Percentiles rank a stretch among this genome's conserved stretches.
These are phyloP conservation scores for Glossosoma conforme DNA, from an alignment of 1,140 invertebrate genomes.

Conservation along the genomic window DNA sequence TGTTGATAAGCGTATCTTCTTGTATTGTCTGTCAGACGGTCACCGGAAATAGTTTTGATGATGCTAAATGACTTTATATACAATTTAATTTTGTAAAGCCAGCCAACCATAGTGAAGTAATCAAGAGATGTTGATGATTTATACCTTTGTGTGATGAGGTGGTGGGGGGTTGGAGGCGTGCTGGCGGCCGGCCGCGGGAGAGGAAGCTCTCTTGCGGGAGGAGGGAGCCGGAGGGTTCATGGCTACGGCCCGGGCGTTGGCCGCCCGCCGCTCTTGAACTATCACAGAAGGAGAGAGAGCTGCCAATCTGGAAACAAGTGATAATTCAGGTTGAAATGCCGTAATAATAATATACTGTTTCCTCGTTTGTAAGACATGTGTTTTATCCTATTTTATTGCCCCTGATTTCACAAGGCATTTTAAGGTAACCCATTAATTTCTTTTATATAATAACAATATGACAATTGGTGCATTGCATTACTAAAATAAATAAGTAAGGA, in stretches of 20 bases:
- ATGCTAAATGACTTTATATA: not conserved
- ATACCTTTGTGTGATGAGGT: constrained; percentile 29
- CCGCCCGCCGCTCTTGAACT: constrained; percentile 54
- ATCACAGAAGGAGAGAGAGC: constrained; percentile 54
- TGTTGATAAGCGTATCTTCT: no score
- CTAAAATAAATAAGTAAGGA: not conserved
- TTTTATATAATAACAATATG: not conserved
- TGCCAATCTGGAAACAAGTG: constrained; percentile 14
- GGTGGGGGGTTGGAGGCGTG: constrained; percentile 48
- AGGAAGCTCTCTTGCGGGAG: constrained; percentile 44
- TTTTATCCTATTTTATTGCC: not conserved
- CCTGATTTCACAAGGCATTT: not conserved
- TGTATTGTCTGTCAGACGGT: no score
- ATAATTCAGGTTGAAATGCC: not conserved
- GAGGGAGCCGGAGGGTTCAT: constrained; percentile 67
- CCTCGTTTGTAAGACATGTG: not conserved
- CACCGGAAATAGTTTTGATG: no score
- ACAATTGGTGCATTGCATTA: not conserved
- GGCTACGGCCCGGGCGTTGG: constrained; percentile 55
- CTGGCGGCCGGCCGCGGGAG: constrained; percentile 47
- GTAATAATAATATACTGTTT: not conserved
- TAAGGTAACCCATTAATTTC: not conserved
- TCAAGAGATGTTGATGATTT: no score
- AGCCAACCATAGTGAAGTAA: not conserved
- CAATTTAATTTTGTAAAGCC: not conserved